Evolutionary conservation across 2,797 vertebrate species (phyloP).

Genomic region (Picus viridis): DNA sequence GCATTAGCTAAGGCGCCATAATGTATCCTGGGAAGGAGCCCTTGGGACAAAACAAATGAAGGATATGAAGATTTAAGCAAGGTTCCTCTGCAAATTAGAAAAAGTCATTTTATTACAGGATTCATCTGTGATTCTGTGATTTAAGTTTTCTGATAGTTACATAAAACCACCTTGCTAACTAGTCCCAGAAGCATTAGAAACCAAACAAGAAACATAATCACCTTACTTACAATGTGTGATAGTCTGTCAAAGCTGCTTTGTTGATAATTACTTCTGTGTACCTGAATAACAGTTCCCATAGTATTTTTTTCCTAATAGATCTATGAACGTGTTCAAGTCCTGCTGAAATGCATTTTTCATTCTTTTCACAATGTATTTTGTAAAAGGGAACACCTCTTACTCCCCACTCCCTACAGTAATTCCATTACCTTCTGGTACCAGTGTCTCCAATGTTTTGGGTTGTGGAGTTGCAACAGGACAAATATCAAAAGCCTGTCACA

Average conservation of each 20-base stretch:
- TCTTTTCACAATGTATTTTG: background rate
- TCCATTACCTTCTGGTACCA: background rate
- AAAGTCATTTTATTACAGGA: background rate
- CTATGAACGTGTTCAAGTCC: fast-evolving
- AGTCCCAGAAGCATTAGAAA: background rate
- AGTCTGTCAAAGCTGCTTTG: background rate
- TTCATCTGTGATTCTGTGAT: background rate
- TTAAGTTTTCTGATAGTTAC: background rate
- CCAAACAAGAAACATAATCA: background rate
- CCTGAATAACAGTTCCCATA: background rate
- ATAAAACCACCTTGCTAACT: background rate
- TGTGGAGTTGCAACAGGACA: background rate
- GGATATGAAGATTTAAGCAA: background rate
- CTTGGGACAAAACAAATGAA: background rate
- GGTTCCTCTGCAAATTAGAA: background rate
- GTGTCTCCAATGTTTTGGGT: fast-evolving
- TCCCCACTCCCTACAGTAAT: background rate
- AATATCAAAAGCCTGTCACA: background rate
- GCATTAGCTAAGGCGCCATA: background rate
- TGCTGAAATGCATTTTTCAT: background rate
- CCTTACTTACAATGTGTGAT: background rate
- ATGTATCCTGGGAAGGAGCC: background rate
- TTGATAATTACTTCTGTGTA: background rate
- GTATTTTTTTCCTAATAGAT: background rate
- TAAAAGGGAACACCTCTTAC: background rate